Conservation (phyloP, 2,888 invertebrate species). For the Mythimna impura region DNA sequence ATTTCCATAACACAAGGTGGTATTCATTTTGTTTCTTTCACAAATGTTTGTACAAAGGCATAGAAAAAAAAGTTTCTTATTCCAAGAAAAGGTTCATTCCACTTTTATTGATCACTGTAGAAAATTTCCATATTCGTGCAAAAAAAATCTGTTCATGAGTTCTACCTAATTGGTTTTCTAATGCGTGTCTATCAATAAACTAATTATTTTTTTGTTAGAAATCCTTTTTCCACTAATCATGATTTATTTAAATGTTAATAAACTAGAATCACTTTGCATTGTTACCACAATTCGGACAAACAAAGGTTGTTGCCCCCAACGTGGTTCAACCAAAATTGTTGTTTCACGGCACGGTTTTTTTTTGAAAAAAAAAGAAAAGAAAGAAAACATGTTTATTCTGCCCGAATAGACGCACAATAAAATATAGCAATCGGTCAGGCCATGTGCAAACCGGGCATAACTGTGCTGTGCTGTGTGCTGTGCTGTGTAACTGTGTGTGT, state of each 20-base stretch:
- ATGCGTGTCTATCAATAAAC: constrained; percentile 15
- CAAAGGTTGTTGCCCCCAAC: background rate
- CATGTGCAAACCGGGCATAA: no score
- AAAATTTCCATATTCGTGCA: background rate
- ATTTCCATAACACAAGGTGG: background rate
- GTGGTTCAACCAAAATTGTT: background rate
- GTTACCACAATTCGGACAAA: background rate
- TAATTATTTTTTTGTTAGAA: constrained; percentile 15
- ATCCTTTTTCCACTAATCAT: background rate
- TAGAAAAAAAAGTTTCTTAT: background rate
- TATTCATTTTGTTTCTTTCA: background rate
- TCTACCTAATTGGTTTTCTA: constrained; percentile 3
- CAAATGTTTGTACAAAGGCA: background rate
- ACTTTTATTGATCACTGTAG: background rate
- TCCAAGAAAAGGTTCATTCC: background rate
- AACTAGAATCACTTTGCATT: constrained; percentile 13
- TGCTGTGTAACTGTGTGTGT: no score
- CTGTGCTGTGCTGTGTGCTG: no score
- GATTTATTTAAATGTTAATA: background rate
- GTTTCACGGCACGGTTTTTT: background rate
- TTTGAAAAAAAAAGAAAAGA: no score
- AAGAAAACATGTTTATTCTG: no score
- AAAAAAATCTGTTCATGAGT: constrained; percentile 5
- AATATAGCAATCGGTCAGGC: no score
- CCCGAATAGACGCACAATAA: no score